These are phyloP conservation scores for Eira barbara DNA, from an alignment of 2,113 vertebrate species.

Conservation along the genomic window DNA sequence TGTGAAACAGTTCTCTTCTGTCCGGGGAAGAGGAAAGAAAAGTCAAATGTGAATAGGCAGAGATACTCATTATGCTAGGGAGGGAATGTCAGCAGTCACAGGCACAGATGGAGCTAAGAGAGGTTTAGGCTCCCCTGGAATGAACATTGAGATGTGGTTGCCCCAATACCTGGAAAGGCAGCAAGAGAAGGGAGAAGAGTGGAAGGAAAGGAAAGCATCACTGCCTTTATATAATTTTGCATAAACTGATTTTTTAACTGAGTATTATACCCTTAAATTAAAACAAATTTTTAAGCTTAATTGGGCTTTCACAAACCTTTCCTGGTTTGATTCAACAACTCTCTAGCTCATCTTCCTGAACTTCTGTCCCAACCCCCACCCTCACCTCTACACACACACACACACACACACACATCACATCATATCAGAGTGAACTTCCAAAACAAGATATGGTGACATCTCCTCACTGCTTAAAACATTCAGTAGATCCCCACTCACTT, in stretches of 20 bases:
- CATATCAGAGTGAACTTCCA: not conserved
- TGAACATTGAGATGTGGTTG: no score
- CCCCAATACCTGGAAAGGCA: not conserved
- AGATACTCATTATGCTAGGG: rapidly evolving
- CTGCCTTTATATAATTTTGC: not conserved
- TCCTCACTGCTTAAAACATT: not conserved
- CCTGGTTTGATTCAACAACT: not conserved
- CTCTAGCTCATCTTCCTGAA: not conserved
- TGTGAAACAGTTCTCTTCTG: slow-evolving; percentile 77
- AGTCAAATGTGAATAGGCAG: not conserved
- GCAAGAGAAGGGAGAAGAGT: not conserved
- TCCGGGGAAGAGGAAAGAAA: not conserved
- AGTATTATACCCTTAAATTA: not conserved
- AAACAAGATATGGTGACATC: not conserved
- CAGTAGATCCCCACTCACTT: not conserved
- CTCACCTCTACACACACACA: not conserved
- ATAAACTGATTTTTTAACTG: not conserved
- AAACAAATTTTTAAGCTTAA: not conserved
- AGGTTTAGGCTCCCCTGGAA: not conserved
- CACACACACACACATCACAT: not conserved
- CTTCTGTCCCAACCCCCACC: not conserved
- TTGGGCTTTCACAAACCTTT: not conserved
- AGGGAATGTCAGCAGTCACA: not conserved
- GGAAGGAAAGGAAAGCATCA: not conserved
- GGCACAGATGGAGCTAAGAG: not conserved